A percentile compares a stretch with the other conserved stretches of the same genome.
Evolutionary conservation across 2,797 vertebrate genomes (phyloP).

Genomic region (Lepidocolaptes lacrymiger): DNA sequence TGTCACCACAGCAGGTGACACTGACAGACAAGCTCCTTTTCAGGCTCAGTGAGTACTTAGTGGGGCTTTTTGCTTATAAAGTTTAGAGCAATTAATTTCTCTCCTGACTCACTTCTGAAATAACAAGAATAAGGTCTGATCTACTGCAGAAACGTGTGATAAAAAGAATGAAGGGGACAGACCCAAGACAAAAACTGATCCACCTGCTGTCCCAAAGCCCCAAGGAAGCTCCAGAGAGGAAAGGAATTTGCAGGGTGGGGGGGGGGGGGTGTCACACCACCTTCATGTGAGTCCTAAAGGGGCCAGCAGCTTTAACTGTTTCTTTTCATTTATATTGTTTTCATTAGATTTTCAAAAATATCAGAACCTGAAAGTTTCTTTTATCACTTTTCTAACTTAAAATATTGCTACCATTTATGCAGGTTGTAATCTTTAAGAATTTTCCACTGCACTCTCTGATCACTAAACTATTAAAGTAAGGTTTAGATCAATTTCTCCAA

Average conservation of each 20-base stretch:
- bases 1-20: slow-evolving; percentile 21
- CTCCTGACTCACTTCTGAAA: slow-evolving; percentile 42
- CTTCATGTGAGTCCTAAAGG: neutral
- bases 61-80: neutral
- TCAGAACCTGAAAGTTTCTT: neutral
- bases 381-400: neutral
- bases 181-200: neutral
- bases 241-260: neutral
- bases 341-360: neutral
- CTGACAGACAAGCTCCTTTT: neutral
- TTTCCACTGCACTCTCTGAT: neutral
- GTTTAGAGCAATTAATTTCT: neutral
- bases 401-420: neutral
- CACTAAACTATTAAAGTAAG: neutral
- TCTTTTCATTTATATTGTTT: neutral
- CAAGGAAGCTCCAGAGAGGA: neutral
- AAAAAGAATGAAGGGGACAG: neutral
- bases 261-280: neutral
- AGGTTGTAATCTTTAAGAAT: neutral
- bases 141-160: neutral
- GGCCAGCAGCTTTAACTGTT: neutral
- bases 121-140: neutral
- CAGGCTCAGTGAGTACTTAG: neutral
- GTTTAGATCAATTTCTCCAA: neutral
- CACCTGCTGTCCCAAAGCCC: neutral